Percentiles rank a stretch among this genome's conserved stretches.
Conservation (phyloP, 2,888 invertebrate species). For the Neoscelio sp. region DNA sequence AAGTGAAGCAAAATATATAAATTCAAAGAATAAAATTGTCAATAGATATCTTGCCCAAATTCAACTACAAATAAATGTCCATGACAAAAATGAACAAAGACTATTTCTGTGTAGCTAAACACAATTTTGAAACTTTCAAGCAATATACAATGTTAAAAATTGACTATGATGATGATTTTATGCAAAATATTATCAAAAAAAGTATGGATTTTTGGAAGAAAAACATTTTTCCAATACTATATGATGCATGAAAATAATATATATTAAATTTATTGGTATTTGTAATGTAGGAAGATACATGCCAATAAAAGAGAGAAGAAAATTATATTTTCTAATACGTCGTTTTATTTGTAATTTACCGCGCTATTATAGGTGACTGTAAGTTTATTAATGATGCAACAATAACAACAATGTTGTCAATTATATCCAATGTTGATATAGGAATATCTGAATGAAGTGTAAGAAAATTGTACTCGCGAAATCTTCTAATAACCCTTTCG, state of each 20-base stretch:
- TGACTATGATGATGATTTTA: constrained; percentile 39
- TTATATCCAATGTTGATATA: constrained; percentile 12
- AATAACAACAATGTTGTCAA: constrained; percentile 33
- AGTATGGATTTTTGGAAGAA: constrained; percentile 11
- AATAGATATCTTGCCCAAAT: constrained; percentile 64
- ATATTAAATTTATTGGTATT: background rate
- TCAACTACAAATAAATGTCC: constrained; percentile 73
- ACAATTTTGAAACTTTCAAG: constrained; percentile 68
- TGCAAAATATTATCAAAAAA: constrained; percentile 11
- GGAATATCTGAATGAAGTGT: constrained; percentile 60
- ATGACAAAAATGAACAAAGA: constrained; percentile 63
- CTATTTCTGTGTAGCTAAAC: constrained; percentile 71
- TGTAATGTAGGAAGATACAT: constrained; percentile 28
- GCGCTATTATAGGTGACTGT: constrained; percentile 17
- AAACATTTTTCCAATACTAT: constrained; percentile 9
- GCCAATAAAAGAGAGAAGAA: background rate
- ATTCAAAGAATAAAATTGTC: constrained; percentile 4
- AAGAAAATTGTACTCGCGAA: constrained; percentile 66
- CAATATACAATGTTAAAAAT: constrained; percentile 33
- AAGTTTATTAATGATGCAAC: constrained; percentile 41
- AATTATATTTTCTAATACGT: no score
- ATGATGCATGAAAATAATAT: constrained; percentile 24
- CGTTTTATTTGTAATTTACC: constrained; percentile 2
- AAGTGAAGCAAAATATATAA: constrained; percentile 45
- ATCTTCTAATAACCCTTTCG: constrained; percentile 69